These are phyloP conservation scores for Drosophila guanche DNA, from an alignment of 1,140 invertebrate species.

Conservation along the genomic window DNA sequence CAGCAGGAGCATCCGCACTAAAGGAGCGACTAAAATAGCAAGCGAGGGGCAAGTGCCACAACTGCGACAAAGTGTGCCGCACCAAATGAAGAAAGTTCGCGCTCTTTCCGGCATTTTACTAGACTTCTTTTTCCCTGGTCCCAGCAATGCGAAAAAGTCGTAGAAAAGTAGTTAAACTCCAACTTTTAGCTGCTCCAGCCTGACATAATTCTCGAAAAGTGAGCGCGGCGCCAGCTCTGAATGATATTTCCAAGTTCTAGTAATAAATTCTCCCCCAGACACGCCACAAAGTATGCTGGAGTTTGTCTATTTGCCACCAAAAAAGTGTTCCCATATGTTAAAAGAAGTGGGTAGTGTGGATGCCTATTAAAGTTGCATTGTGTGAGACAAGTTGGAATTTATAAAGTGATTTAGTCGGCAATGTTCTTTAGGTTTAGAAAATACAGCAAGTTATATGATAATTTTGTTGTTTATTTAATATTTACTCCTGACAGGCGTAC, in stretches of 20 bases:
- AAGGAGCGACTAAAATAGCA: constrained; percentile 57
- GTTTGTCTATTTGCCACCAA: constrained; percentile 19
- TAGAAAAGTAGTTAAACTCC: constrained; percentile 77
- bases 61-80: constrained; percentile 70
- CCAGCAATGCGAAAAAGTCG: constrained; percentile 58
- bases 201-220: constrained; percentile 64
- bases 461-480: not conserved
- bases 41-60: constrained; percentile 64
- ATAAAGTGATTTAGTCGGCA: constrained; percentile 1
- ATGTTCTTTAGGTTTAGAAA: not conserved
- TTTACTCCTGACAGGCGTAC: too few species aligned
- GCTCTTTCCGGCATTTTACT: not conserved
- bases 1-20: not conserved
- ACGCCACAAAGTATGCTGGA: constrained; percentile 53
- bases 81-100: constrained; percentile 72
- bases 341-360: constrained; percentile 9
- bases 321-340: not conserved
- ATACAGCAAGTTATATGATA: not conserved
- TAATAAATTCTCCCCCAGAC: constrained; percentile 63
- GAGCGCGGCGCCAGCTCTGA: constrained; percentile 44
- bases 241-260: constrained; percentile 61
- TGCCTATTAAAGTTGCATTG: constrained; percentile 38
- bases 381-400: constrained; percentile 6
- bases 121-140: constrained; percentile 5
- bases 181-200: constrained; percentile 57